Evolutionary conservation across 2,113 vertebrate genomes (phyloP).

Genomic region (pig (Sus scrofa)): DNA sequence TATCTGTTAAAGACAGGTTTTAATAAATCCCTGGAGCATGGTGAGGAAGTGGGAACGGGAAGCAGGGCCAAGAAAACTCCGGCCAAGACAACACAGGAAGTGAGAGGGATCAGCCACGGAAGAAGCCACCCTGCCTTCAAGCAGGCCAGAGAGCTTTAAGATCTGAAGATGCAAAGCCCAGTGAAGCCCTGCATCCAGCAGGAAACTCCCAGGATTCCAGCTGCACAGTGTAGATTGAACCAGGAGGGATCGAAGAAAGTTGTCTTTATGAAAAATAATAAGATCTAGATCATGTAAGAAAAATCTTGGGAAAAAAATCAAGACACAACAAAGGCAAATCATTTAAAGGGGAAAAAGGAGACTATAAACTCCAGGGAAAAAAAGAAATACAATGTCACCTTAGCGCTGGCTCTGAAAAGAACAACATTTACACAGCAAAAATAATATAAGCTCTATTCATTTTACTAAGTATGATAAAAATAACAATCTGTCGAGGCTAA

Average conservation of each 20-base stretch:
- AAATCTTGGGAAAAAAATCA: not conserved
- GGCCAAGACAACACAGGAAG: not conserved
- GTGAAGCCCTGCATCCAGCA: not conserved
- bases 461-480: conserved; percentile 24
- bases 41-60: not conserved
- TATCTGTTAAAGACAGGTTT: not conserved
- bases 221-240: fast-evolving
- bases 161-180: not conserved
- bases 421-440: not conserved
- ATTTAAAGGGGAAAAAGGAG: not conserved
- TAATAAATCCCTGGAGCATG: not conserved
- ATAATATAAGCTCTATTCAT: not conserved
- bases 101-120: not conserved
- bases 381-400: conserved; percentile 14
- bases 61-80: not conserved
- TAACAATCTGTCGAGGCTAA: not conserved
- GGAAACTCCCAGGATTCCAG: not conserved
- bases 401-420: conserved; percentile 16
- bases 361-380: not conserved
- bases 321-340: not conserved
- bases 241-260: not conserved
- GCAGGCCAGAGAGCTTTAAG: not conserved
- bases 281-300: not conserved
- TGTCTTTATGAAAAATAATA: not conserved
- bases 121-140: not conserved